A percentile compares a stretch with the other conserved stretches of the same genome.
These are phyloP conservation scores for Myathropa florea DNA, from an alignment of 2,888 invertebrate genomes.

Conservation along the genomic window DNA sequence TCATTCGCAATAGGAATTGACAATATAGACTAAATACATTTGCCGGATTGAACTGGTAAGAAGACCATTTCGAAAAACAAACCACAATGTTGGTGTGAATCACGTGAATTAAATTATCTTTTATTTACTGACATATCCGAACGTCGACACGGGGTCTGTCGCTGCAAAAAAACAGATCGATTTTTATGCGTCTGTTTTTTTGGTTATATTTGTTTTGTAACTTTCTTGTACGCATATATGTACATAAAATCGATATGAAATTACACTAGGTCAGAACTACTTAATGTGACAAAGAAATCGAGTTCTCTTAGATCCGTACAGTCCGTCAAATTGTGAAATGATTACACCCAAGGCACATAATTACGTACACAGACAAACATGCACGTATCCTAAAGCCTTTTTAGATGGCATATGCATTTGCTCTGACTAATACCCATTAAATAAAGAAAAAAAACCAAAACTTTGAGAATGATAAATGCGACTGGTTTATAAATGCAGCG, in stretches of 20 bases:
- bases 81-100: not conserved
- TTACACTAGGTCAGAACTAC: not conserved
- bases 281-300: not conserved
- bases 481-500: constrained; percentile 19
- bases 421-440: constrained; percentile 31
- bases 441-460: not conserved
- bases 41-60: too few relatives aligned
- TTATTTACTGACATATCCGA: not conserved
- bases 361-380: not conserved
- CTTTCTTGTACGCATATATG: not conserved
- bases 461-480: not conserved
- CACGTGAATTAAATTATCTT: not conserved
- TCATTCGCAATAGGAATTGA: too few relatives aligned
- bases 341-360: not conserved
- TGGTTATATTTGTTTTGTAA: not conserved
- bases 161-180: not conserved
- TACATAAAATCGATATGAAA: not conserved
- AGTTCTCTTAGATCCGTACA: not conserved
- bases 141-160: not conserved
- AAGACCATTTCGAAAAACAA: too few relatives aligned
- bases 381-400: constrained; percentile 10
- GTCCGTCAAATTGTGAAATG: not conserved
- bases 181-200: not conserved
- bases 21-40: too few relatives aligned
- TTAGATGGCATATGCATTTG: constrained; percentile 1